phyloP scores from a whole-genome alignment of 2,113 vertebrate species.

The Alces alces region DNA sequence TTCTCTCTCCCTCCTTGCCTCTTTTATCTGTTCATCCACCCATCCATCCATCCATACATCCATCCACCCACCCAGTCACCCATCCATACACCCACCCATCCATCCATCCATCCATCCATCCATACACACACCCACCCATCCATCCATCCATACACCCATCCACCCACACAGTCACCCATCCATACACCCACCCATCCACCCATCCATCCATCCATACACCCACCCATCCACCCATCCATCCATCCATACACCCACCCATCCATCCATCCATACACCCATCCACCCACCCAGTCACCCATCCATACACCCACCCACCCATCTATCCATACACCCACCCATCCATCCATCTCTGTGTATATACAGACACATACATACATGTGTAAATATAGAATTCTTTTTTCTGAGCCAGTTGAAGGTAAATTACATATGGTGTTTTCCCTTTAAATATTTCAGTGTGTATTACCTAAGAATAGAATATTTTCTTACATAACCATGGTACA shows the following conservation, averaged over 20 bases:
- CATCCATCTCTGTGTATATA: background rate
- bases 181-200: background rate
- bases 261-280: background rate
- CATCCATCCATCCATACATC: background rate
- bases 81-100: background rate
- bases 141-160: background rate
- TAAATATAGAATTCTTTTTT: background rate
- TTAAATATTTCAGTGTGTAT: background rate
- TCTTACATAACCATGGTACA: background rate
- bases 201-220: background rate
- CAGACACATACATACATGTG: background rate
- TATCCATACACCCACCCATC: background rate
- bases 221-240: background rate
- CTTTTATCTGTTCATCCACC: background rate
- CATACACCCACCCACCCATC: background rate
- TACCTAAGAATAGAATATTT: background rate
- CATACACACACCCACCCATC: background rate
- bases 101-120: background rate
- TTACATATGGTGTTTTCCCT: background rate
- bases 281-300: too few relatives aligned
- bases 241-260: background rate
- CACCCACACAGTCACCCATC: too few relatives aligned
- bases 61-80: background rate
- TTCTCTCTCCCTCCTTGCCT: fast-evolving
- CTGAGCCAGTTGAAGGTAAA: background rate